Base-by-base conservation (phyloP, 2,113 vertebrate species). In the Ciconia stormi region DNA sequence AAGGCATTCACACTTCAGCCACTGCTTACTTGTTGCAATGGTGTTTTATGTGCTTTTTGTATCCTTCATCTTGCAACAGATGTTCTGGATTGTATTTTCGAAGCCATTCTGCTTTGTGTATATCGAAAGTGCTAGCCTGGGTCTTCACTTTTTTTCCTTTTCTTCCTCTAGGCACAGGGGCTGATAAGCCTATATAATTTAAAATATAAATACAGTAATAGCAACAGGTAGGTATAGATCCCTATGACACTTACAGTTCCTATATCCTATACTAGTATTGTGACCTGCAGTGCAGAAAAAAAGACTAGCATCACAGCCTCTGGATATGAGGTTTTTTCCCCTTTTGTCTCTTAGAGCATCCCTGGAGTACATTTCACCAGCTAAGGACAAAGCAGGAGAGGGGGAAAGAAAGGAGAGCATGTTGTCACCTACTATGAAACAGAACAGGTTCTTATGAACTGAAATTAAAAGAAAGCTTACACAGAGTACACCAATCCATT, bases 101-200 rank as follows among this genome's bases (percentile, higher is more conserved):
- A 77, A 99, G 98, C 99, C 99, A 99, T 95, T 99, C 99, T 18
- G 99, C 99, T 97, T 99, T 99, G 96, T 99, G 99, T 96, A 99
- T 99, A 97, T 99, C 99, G 93, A 99, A 99, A 53, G 99, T 98
- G 95, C 99, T 99, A 26, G 99, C 98, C 56, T 99, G 99, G 46
- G 97, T 99, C 97, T 99, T 99, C 95, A 99, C 99, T 97, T 99
- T 99, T 97, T 99, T 99, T 16, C 99, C 99, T 98, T 99, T 99
- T 81, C 99, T 98, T 81, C 99, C 99, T 58, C 99, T 98, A 25
- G 99, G 99, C 38, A 99, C 99, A 30, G 99, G 99, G n/a, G 99
- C 99, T 74, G 99, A 99, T 46, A 99, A 97, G 38, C 99, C 99
- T 99, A 30, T 5, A 29, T 18, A 94, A 96, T 92, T 46, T 30